Base-by-base conservation (phyloP, 1,140 invertebrate genomes). In the Amphibalanus amphitrite region DNA sequence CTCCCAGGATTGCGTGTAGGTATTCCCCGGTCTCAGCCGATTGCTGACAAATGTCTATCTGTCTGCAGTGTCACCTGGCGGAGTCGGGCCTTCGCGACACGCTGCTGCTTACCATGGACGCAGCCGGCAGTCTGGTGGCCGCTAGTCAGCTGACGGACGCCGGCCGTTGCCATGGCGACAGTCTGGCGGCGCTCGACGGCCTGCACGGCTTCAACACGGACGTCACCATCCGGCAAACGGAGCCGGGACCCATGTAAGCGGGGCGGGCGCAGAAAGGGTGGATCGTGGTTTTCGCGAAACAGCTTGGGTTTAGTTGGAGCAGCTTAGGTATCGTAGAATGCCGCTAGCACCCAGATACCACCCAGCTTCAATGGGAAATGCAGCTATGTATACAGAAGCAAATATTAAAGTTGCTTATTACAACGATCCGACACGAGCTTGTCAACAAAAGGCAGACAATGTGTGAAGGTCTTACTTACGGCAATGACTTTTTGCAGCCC, bases 401-500 rank as follows among this genome's bases (percentile, higher is more conserved):
- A 59, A 59, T 59, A 59, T 59, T 59, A 59, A 59, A 59, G 25
- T 59, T 25, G 13, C 13, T 25, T 15, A 59, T 59, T 59, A 59
- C 47, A 59, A 25, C 47, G 13, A 59, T 59, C n/a, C n/a, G n/a
- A n/a, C n/a, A n/a, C n/a, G n/a, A n/a, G n/a, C n/a, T n/a, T n/a
- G n/a, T n/a, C 13, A 59, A 15, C 47, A 59, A 25, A 59, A 15
- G 25, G 47, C 47, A 59, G 47, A 15, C 47, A 59, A 59, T 25
- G 25, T 59, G 47, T 25, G 47, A 59, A 59, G 13, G 47, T 15
- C 13, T 25, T 25, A 59, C 25, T 65, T 3, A 65, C 23, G 6
- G 64, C 6, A 65, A 65, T 65, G 64, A 10, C 23, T 23, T 3
- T n/a, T 23, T 23, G 26, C 79, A 92, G 90, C 29, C 94, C 95